A percentile compares a stretch with the other conserved stretches of the same genome.
These are phyloP conservation scores for Leistus spinibarbis DNA, from an alignment of 2,888 invertebrate species.

Conservation along the genomic window DNA sequence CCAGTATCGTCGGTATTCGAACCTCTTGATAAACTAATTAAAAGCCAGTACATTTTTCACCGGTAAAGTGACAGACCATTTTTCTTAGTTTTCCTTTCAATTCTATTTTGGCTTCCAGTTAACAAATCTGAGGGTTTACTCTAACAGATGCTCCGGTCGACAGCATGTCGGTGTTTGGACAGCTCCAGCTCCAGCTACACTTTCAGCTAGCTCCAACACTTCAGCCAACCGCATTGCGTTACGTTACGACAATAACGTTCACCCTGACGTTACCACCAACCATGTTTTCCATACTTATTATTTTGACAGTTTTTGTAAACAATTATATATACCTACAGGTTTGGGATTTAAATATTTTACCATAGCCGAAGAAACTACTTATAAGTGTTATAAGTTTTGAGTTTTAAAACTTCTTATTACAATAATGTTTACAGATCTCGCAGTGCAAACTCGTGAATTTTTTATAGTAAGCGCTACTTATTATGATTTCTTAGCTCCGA, in stretches of 20 bases:
- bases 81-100: slow-evolving; percentile 45
- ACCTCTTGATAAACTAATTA: slow-evolving; percentile 49
- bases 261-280: background rate
- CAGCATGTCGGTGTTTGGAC: background rate
- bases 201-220: background rate
- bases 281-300: background rate
- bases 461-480: no score
- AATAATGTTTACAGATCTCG: no score
- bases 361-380: no score
- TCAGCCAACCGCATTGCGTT: background rate
- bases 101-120: slow-evolving; percentile 37
- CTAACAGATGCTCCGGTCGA: slow-evolving; percentile 12
- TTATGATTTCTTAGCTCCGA: no score
- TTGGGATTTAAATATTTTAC: no score
- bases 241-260: background rate
- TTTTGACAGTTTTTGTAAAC: no score
- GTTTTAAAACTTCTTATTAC: no score
- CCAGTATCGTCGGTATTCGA: no score
- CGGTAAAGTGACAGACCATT: slow-evolving; percentile 47
- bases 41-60: slow-evolving; percentile 49
- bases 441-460: no score
- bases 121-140: slow-evolving; percentile 36
- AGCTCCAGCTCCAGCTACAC: background rate
- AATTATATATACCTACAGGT: no score
- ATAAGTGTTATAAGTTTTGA: no score